A percentile compares a stretch with the other conserved stretches of the same genome.
Evolutionary conservation across 2,888 invertebrate species (phyloP).

Genomic region (Apodemia zela): DNA sequence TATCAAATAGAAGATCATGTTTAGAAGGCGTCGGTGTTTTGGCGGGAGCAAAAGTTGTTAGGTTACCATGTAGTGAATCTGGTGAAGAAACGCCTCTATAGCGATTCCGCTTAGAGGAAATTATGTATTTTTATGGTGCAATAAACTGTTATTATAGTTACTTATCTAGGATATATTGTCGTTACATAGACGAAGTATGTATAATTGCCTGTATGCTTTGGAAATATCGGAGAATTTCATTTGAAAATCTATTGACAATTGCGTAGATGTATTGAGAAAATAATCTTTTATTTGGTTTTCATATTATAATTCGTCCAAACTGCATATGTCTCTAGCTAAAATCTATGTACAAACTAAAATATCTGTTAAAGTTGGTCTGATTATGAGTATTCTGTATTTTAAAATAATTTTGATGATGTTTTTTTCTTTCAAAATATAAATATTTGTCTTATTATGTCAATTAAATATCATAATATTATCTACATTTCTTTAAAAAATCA

Average conservation of each 20-base stretch:
- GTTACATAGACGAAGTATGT: constrained; percentile 16
- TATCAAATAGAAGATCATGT: constrained; percentile 72
- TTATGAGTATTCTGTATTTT: too few relatives aligned
- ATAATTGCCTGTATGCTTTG: constrained; percentile 44
- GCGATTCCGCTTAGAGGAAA: constrained; percentile 46
- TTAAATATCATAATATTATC: too few relatives aligned
- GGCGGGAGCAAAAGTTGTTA: constrained; percentile 64
- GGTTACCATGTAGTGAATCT: constrained; percentile 60
- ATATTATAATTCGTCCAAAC: background rate
- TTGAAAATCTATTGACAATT: background rate
- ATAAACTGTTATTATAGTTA: constrained; percentile 43
- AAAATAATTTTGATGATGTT: constrained; percentile 23
- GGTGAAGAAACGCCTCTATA: constrained; percentile 73
- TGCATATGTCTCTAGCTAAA: background rate
- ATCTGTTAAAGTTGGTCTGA: too few relatives aligned
- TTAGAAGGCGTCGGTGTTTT: constrained; percentile 70
- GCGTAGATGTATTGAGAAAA: background rate
- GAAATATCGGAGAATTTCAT: constrained; percentile 33
- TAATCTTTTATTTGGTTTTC: background rate
- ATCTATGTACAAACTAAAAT: too few relatives aligned
- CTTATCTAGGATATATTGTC: constrained; percentile 29
- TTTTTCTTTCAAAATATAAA: background rate
- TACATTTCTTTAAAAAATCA: too few relatives aligned
- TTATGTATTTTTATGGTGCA: constrained; percentile 63
- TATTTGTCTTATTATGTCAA: background rate